Evolutionary conservation across 2,113 vertebrate species (phyloP).

Genomic region (Colistium nudipinnis): DNA sequence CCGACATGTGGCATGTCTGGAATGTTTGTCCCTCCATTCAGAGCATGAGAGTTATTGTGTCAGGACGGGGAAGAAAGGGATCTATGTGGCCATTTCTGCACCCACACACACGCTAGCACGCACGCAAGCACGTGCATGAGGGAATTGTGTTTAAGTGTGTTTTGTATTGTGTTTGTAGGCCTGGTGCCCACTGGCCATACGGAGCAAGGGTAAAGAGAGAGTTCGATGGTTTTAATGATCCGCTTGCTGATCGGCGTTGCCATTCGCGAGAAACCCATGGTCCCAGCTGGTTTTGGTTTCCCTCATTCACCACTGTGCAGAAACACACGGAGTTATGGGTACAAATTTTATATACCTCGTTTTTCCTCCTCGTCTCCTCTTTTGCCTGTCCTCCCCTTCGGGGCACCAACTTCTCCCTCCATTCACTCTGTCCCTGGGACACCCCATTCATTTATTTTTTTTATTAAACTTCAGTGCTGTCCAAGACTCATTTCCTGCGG

Average conservation of each 20-base stretch:
- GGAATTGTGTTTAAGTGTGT: constrained; percentile 51
- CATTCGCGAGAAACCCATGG: constrained; percentile 41
- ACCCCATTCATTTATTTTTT: constrained; percentile 84
- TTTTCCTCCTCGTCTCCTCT: constrained; percentile 48
- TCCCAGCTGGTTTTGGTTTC: constrained; percentile 79
- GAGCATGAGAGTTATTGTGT: constrained; percentile 82
- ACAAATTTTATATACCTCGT: constrained; percentile 57
- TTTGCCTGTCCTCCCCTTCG: constrained; percentile 48
- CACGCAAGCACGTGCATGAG: constrained; percentile 1
- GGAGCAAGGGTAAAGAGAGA: constrained; percentile 54
- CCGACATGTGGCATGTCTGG: constrained; percentile 82
- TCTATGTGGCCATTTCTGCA: constrained; percentile 69
- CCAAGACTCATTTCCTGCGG: constrained; percentile 82
- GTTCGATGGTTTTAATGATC: constrained; percentile 66
- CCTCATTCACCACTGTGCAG: constrained; percentile 68
- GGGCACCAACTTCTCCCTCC: constrained; percentile 58
- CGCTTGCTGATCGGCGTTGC: constrained; percentile 51
- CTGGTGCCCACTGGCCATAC: constrained; percentile 50
- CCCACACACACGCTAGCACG: constrained; percentile 19
- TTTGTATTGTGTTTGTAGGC: constrained; percentile 55
- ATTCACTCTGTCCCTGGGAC: constrained; percentile 76
- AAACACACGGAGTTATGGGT: constrained; percentile 65
- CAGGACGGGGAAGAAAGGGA: constrained; percentile 71
- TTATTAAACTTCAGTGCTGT: constrained; percentile 85
- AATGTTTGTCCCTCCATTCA: constrained; percentile 83